These are phyloP conservation scores for Trachelipus rathkii DNA, from an alignment of 1,140 invertebrate species.

Conservation along the genomic window DNA sequence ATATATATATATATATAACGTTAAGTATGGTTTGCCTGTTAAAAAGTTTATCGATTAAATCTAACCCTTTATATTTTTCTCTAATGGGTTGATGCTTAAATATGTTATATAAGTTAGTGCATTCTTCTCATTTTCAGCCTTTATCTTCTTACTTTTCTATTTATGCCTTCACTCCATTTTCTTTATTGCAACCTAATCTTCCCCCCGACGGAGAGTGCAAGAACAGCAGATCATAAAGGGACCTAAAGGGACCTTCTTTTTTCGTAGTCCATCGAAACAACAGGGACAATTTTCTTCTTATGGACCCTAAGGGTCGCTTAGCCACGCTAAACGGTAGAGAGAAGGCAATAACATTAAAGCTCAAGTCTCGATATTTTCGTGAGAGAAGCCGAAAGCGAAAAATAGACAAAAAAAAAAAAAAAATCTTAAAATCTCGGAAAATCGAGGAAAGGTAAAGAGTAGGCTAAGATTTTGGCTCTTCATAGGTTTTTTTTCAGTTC, in stretches of 20 bases:
- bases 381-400: background rate
- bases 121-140: background rate
- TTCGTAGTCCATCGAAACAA: slow-evolving; percentile 10
- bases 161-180: background rate
- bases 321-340: slow-evolving; percentile 8
- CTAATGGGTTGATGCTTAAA: background rate
- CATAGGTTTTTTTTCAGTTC: background rate
- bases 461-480: background rate
- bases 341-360: slow-evolving; percentile 2
- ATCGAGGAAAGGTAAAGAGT: background rate
- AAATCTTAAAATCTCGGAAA: background rate
- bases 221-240: background rate
- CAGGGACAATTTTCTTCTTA: slow-evolving; percentile 4
- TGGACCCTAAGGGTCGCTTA: slow-evolving; percentile 1
- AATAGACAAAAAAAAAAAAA: background rate
- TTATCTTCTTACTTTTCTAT: background rate
- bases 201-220: background rate
- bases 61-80: background rate
- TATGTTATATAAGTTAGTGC: background rate
- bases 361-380: background rate
- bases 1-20: slow-evolving; percentile 12
- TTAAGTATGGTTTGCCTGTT: background rate
- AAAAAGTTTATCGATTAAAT: background rate
- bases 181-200: slow-evolving; percentile 8
- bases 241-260: background rate